These are phyloP conservation scores for Harpegnathos saltator DNA, from an alignment of 1,140 invertebrate genomes.

Conservation along the genomic window DNA sequence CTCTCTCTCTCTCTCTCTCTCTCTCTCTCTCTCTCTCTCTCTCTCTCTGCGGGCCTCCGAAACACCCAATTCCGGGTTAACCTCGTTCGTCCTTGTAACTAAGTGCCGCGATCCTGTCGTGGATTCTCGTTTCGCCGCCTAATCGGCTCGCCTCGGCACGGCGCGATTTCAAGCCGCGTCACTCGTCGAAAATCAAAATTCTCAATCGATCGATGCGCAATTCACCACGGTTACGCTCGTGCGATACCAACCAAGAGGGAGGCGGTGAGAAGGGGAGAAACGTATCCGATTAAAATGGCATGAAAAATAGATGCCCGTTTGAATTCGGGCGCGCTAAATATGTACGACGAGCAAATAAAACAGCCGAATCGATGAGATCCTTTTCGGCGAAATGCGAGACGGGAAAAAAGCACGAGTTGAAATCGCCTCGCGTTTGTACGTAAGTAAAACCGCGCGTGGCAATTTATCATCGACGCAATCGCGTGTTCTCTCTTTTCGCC, in stretches of 20 bases:
- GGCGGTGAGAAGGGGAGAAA: background rate
- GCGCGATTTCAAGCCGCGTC: conserved; percentile 18
- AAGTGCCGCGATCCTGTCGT: conserved; percentile 75
- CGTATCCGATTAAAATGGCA: too few species aligned
- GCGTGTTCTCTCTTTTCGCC: background rate
- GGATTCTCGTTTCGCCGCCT: conserved; percentile 72
- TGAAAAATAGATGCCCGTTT: too few species aligned
- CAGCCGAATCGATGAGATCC: too few species aligned
- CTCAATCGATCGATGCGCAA: conserved; percentile 52
- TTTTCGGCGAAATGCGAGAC: too few species aligned
- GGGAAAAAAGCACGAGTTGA: background rate
- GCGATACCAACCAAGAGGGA: too few species aligned
- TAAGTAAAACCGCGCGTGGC: conserved; percentile 1
- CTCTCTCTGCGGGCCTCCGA: conserved; percentile 58
- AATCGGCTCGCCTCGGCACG: conserved; percentile 53
- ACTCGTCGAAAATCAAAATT: conserved; percentile 57
- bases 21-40: too few species aligned
- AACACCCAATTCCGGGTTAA: conserved; percentile 75
- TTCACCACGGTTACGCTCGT: background rate
- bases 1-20: too few species aligned
- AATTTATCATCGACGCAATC: background rate
- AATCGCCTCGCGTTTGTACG: background rate
- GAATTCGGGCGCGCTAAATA: too few species aligned
- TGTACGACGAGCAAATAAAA: too few species aligned
- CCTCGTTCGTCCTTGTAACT: conserved; percentile 74